Evolutionary conservation across 2,797 vertebrate species (phyloP).

Genomic region (Luscinia megarhynchos): DNA sequence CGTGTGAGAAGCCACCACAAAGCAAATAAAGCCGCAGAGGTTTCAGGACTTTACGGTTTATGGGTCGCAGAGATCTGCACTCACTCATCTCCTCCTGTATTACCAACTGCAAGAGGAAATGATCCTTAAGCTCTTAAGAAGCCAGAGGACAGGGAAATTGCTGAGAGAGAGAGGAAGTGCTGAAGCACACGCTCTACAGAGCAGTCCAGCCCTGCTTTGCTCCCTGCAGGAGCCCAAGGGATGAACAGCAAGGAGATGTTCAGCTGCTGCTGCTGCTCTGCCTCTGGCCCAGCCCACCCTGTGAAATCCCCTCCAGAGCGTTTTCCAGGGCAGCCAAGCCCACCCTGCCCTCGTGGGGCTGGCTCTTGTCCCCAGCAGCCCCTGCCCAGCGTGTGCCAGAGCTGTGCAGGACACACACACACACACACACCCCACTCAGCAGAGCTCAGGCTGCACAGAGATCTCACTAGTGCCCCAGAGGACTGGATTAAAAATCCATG

Average conservation of each 20-base stretch:
- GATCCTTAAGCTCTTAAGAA: constrained; percentile 54
- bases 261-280: background rate
- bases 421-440: accelerated
- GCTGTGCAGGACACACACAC: background rate
- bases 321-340: background rate
- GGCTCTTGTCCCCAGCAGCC: background rate
- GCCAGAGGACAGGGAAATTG: background rate
- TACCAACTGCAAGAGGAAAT: constrained; percentile 52
- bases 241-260: background rate
- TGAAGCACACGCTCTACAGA: background rate
- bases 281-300: accelerated
- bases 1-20: constrained; percentile 66
- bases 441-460: background rate
- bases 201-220: background rate
- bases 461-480: background rate
- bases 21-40: constrained; percentile 51
- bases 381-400: background rate
- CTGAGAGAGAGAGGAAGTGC: background rate
- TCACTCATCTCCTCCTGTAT: constrained; percentile 25
- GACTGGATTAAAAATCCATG: background rate
- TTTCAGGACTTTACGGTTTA: constrained; percentile 67
- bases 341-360: accelerated
- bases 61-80: constrained; percentile 52
- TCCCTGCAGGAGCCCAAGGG: background rate
- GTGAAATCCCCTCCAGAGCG: background rate